Evolutionary conservation across 2,888 invertebrate species (phyloP).

Genomic region (Allygus modestus): DNA sequence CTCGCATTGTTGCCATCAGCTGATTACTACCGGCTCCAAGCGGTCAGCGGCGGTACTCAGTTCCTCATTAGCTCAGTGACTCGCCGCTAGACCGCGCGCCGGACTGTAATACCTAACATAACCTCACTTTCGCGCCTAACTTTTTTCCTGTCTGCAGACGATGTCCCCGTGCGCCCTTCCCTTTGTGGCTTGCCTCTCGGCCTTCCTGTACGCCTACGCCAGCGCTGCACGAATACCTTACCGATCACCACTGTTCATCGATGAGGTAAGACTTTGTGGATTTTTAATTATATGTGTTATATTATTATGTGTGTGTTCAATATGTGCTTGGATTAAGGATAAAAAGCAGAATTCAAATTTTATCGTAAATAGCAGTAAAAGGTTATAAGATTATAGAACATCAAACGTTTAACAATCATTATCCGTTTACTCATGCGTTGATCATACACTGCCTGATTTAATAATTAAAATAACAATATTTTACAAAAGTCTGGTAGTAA

Average conservation of each 20-base stretch:
- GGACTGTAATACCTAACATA: background rate
- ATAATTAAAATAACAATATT: too few species aligned
- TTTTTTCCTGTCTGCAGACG: conserved; percentile 39
- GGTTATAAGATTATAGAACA: too few species aligned
- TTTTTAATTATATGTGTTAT: background rate
- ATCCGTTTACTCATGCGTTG: too few species aligned
- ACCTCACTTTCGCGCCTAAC: conserved; percentile 8
- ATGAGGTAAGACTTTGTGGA: conserved; percentile 6
- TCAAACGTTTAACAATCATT: too few species aligned
- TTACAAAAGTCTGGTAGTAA: too few species aligned
- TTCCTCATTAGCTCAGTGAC: background rate
- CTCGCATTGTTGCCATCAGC: conserved; percentile 3
- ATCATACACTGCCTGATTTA: too few species aligned
- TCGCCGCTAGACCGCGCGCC: background rate
- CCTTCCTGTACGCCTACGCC: background rate
- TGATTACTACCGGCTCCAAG: background rate
- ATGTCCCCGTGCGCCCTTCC: conserved; percentile 14
- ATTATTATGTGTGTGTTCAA: too few species aligned
- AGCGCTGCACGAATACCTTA: conserved; percentile 27
- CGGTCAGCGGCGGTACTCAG: background rate
- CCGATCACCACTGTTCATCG: conserved; percentile 15
- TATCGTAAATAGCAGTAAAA: too few species aligned
- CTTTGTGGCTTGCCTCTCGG: conserved; percentile 6
- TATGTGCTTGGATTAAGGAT: too few species aligned
- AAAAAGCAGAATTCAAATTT: too few species aligned